Evolutionary conservation across 2,113 vertebrate genomes (phyloP).

Genomic region (Paedocypris sp.): DNA sequence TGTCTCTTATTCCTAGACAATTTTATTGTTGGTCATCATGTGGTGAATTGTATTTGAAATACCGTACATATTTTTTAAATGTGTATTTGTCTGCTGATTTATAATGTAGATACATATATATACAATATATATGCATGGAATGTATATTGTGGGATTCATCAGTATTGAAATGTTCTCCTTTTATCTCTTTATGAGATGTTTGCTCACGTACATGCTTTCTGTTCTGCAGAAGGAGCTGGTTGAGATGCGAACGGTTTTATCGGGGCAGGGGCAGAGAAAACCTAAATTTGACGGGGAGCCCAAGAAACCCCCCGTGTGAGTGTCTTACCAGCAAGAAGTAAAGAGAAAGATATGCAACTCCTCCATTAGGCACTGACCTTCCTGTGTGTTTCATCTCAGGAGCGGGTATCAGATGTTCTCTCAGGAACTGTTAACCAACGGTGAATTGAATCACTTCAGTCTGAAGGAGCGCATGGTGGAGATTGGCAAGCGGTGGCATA

Average conservation of each 20-base stretch:
- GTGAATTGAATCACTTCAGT: slow-evolving; percentile 69
- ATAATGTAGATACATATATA: too few relatives aligned
- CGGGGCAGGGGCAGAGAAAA: slow-evolving; percentile 51
- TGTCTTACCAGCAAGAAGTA: background rate
- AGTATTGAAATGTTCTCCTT: too few relatives aligned
- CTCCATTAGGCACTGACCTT: background rate
- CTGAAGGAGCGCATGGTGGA: slow-evolving; percentile 74
- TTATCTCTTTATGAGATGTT: background rate
- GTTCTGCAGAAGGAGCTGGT: slow-evolving; percentile 60
- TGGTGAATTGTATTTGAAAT: too few relatives aligned
- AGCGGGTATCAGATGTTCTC: slow-evolving; percentile 76
- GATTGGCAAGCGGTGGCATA: slow-evolving; percentile 70
- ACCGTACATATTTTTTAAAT: too few relatives aligned
- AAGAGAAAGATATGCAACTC: too few relatives aligned
- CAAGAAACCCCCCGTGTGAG: slow-evolving; percentile 66
- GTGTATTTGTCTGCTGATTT: too few relatives aligned
- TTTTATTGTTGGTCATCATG: too few relatives aligned
- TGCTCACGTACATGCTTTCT: background rate
- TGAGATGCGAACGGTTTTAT: slow-evolving; percentile 47
- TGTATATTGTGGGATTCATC: too few relatives aligned
- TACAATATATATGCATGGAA: too few relatives aligned
- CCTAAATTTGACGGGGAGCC: slow-evolving; percentile 69
- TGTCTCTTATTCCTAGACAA: too few relatives aligned
- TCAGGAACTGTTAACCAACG: slow-evolving; percentile 69
- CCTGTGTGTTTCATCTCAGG: slow-evolving; percentile 36